These are phyloP conservation scores for Bilobella aurantiaca DNA, from an alignment of 1,140 invertebrate genomes.

Conservation along the genomic window DNA sequence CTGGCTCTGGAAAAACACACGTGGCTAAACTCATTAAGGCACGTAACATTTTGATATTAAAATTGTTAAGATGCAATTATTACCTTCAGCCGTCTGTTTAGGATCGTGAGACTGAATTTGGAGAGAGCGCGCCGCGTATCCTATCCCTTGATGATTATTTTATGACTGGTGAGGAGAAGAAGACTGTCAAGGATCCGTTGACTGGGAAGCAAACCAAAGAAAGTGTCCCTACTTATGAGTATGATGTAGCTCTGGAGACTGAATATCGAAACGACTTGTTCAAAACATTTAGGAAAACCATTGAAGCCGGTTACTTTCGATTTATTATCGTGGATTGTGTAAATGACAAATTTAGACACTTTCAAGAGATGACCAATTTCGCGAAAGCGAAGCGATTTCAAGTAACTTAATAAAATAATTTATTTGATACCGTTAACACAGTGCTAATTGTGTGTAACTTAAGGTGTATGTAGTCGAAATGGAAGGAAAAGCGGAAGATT, in stretches of 20 bases:
- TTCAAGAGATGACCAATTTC: conserved; percentile 78
- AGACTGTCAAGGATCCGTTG: conserved; percentile 60
- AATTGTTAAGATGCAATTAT: conserved; percentile 9
- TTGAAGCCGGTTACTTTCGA: conserved; percentile 80
- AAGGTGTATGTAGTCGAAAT: conserved; percentile 81
- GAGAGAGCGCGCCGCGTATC: conserved; percentile 71
- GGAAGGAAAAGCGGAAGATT: conserved; percentile 64
- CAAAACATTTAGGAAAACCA: conserved; percentile 84
- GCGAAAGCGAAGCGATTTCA: conserved; percentile 80
- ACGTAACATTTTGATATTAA: conserved; percentile 36
- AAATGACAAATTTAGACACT: conserved; percentile 66
- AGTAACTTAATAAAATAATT: conserved; percentile 45
- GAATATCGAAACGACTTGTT: conserved; percentile 68
- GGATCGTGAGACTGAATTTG: conserved; percentile 64
- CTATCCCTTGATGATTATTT: conserved; percentile 94
- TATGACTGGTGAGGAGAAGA: conserved; percentile 81
- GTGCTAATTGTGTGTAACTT: not conserved
- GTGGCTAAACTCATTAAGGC: conserved; percentile 78
- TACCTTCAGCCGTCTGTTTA: conserved; percentile 35
- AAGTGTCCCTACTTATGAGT: conserved; percentile 74
- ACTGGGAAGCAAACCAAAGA: conserved; percentile 58
- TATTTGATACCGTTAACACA: not conserved
- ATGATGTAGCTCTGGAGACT: conserved; percentile 71
- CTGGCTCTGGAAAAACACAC: conserved; percentile 80
- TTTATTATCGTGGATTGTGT: conserved; percentile 86